These are phyloP conservation scores for Ylistrum balloti DNA, from an alignment of 1,140 invertebrate genomes.

Conservation along the genomic window DNA sequence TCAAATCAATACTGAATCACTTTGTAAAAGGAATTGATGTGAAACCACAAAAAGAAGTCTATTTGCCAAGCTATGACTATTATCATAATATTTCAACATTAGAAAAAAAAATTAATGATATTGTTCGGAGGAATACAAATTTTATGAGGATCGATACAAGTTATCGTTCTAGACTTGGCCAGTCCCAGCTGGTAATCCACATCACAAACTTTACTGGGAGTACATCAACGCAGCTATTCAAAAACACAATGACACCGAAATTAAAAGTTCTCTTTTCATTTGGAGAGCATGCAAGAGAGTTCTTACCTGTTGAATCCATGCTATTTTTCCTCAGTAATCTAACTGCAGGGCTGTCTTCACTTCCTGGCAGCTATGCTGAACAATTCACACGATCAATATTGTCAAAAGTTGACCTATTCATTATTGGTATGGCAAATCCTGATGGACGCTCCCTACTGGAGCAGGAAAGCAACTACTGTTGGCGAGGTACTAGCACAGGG, in stretches of 20 bases:
- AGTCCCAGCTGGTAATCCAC: conserved; percentile 72
- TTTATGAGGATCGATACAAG: conserved; percentile 66
- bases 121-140: conserved; percentile 67
- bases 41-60: conserved; percentile 74
- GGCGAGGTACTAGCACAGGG: conserved; percentile 78
- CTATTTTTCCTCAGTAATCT: conserved; percentile 75
- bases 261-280: conserved; percentile 77
- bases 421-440: conserved; percentile 78
- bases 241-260: conserved; percentile 58
- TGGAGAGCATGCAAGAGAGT: conserved; percentile 81
- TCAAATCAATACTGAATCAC: neutral
- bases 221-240: conserved; percentile 42
- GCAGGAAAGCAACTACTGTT: conserved; percentile 77
- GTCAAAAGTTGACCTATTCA: conserved; percentile 75
- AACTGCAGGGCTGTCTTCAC: conserved; percentile 65
- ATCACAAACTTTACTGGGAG: conserved; percentile 73
- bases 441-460: conserved; percentile 78
- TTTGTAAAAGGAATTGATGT: conserved; percentile 66
- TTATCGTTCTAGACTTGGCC: conserved; percentile 68
- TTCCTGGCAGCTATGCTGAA: conserved; percentile 47
- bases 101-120: conserved; percentile 58
- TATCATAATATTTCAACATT: conserved; percentile 77
- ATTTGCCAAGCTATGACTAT: conserved; percentile 75
- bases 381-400: conserved; percentile 64
- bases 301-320: conserved; percentile 78